These are phyloP conservation scores for Microplitis manilae DNA, from an alignment of 2,888 invertebrate species.

Conservation along the genomic window DNA sequence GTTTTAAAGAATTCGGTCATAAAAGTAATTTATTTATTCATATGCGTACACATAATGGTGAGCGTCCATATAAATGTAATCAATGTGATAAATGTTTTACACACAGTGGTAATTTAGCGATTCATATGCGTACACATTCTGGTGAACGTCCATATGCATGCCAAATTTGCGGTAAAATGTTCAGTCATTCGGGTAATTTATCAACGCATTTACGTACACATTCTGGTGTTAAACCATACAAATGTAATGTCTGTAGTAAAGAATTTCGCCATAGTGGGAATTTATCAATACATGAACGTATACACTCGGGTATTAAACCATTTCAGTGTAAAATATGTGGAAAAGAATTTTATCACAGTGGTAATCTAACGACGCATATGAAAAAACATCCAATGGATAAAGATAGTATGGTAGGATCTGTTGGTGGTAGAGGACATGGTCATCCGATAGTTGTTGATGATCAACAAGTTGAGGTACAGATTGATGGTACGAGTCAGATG, in stretches of 20 bases:
- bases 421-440: constrained; percentile 32
- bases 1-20: constrained; percentile 69
- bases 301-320: constrained; percentile 70
- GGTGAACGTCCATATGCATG: constrained; percentile 70
- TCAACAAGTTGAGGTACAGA: constrained; percentile 3
- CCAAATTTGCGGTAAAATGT: constrained; percentile 70
- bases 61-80: constrained; percentile 68
- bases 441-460: constrained; percentile 23
- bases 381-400: constrained; percentile 65
- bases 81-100: constrained; percentile 70
- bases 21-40: constrained; percentile 70
- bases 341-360: constrained; percentile 70
- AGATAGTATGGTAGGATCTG: constrained; percentile 21
- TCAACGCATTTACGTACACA: constrained; percentile 69
- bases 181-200: constrained; percentile 69
- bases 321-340: constrained; percentile 70
- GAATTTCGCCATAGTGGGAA: constrained; percentile 70
- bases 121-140: constrained; percentile 70
- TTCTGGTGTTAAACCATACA: constrained; percentile 69
- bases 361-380: constrained; percentile 70
- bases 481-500: constrained; percentile 18
- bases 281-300: constrained; percentile 69
- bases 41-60: constrained; percentile 70
- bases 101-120: constrained; percentile 69
- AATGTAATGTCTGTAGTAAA: constrained; percentile 67